A percentile compares a stretch with the other conserved stretches of the same genome.
Evolutionary conservation across 2,797 vertebrate genomes (phyloP).

Genomic region (Phoeniculus purpureus): DNA sequence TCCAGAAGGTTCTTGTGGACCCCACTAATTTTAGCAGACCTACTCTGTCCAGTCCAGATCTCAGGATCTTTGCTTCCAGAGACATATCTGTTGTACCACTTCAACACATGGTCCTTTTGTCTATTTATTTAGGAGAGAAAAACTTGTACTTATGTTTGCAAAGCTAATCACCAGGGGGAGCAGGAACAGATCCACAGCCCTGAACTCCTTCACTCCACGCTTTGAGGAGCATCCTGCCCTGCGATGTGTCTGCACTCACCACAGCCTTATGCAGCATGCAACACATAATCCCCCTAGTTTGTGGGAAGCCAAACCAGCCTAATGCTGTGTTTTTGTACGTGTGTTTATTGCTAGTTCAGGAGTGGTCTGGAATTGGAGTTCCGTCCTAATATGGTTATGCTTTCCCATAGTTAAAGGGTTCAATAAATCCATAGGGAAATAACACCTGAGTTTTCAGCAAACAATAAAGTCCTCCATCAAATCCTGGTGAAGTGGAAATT

Average conservation of each 20-base stretch:
- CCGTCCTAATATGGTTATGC: neutral
- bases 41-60: neutral
- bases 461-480: neutral
- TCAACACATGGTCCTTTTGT: neutral
- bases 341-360: neutral
- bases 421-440: neutral
- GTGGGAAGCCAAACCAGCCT: neutral
- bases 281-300: neutral
- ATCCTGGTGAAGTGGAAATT: neutral
- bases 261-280: neutral
- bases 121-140: neutral
- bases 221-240: neutral
- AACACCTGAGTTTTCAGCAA: neutral
- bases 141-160: neutral
- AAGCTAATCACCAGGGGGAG: neutral
- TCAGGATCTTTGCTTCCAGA: neutral
- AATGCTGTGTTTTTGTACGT: neutral
- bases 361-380: neutral
- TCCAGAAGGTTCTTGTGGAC: neutral
- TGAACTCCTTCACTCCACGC: neutral
- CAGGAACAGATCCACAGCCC: neutral
- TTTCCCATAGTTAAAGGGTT: neutral
- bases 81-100: neutral
- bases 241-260: accelerated
- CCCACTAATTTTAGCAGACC: neutral